These are phyloP conservation scores for Nephrocerus scutellatus DNA, from an alignment of 2,888 invertebrate species.

Conservation along the genomic window DNA sequence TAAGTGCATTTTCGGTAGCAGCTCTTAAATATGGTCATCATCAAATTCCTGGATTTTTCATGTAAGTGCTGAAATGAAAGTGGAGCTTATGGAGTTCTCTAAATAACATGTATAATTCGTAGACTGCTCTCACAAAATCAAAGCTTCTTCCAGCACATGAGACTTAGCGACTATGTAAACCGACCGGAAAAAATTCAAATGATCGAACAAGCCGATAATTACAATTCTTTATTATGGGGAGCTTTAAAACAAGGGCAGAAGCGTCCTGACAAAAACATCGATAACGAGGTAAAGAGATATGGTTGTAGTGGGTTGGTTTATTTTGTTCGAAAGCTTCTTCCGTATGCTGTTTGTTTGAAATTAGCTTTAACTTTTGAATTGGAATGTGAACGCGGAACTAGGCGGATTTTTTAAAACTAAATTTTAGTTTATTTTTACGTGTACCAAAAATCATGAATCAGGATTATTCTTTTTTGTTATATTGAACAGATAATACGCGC, in stretches of 20 bases:
- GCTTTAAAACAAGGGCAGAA: constrained; percentile 65
- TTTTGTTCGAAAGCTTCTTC: too few species aligned
- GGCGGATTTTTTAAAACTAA: too few species aligned
- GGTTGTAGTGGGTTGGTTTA: too few species aligned
- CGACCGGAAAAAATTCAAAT: constrained; percentile 28
- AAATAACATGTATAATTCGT: too few species aligned
- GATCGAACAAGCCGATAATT: constrained; percentile 46
- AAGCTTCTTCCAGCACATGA: constrained; percentile 30
- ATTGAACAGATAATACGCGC: too few species aligned
- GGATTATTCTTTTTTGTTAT: too few species aligned
- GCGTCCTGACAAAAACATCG: constrained; percentile 65
- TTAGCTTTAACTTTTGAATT: too few species aligned
- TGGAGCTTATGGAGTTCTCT: neutral
- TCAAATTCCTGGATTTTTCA: constrained; percentile 49
- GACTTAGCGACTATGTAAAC: constrained; percentile 34
- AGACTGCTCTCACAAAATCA: constrained; percentile 34
- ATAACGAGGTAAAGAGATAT: constrained; percentile 53
- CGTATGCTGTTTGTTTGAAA: too few species aligned
- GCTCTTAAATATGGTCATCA: constrained; percentile 57
- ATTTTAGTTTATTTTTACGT: too few species aligned
- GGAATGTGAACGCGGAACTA: too few species aligned
- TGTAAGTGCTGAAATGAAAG: constrained; percentile 36
- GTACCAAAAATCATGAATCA: too few species aligned
- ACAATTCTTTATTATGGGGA: constrained; percentile 65
- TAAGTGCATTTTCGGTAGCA: constrained; percentile 55